These are phyloP conservation scores for Spea hammondii DNA, from an alignment of 2,797 vertebrate genomes.

Conservation along the genomic window DNA sequence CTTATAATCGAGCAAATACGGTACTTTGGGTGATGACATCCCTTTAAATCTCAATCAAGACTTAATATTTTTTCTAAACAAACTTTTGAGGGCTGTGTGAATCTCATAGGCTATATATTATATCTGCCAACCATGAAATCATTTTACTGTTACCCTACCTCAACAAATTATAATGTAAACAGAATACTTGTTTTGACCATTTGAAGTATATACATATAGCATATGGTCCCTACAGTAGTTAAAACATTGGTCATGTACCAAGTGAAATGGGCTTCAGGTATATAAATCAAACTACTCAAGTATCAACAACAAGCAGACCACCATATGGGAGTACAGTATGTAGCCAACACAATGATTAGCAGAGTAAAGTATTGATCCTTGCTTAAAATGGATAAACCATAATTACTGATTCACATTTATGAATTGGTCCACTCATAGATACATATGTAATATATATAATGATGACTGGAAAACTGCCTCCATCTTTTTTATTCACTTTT, in stretches of 20 bases:
- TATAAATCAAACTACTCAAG: conserved; percentile 50
- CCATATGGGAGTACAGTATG: conserved; percentile 26
- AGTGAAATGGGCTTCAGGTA: conserved; percentile 38
- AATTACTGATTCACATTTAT: no score
- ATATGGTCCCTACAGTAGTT: conserved; percentile 43
- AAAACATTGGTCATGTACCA: conserved; percentile 40
- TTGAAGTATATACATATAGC: conserved; percentile 28
- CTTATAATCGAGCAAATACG: no score
- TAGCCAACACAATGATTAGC: no score
- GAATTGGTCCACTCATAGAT: no score
- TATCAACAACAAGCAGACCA: conserved; percentile 46
- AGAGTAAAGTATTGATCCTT: no score
- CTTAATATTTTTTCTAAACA: conserved; percentile 36
- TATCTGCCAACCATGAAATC: conserved; percentile 44
- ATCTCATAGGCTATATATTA: conserved; percentile 48
- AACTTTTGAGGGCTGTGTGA: conserved; percentile 30
- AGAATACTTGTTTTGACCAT: conserved; percentile 36
- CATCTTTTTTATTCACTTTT: no score
- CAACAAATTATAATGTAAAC: conserved; percentile 41
- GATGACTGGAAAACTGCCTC: no score
- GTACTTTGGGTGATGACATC: no score
- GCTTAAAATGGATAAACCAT: no score
- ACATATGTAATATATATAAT: no score
- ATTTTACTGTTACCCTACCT: conserved; percentile 51
- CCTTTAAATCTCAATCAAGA: neutral